phyloP scores from a whole-genome alignment of 1,140 invertebrate genomes.

The Drosophila burlai region DNA sequence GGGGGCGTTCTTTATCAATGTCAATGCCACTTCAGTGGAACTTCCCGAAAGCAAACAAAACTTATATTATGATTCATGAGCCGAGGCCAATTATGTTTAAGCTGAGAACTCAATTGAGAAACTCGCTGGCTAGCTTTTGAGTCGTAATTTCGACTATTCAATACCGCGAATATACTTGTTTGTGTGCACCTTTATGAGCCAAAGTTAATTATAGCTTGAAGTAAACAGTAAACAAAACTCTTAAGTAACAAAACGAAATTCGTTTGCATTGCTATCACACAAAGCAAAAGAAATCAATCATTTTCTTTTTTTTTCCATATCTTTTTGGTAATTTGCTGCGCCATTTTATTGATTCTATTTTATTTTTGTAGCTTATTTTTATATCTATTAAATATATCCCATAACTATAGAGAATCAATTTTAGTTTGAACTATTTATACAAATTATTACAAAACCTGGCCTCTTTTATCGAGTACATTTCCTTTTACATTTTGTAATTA shows the following conservation, averaged over 20 bases:
- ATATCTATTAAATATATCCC: no score
- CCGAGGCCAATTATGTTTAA: conserved; percentile 36
- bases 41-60: conserved; percentile 37
- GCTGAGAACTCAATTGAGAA: conserved; percentile 32
- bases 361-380: background rate
- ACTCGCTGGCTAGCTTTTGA: background rate
- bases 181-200: conserved; percentile 6
- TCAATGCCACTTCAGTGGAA: conserved; percentile 45
- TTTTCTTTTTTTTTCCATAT: background rate
- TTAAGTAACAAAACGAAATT: conserved; percentile 2
- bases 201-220: conserved; percentile 24
- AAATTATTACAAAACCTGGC: background rate
- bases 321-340: background rate
- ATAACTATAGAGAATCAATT: background rate
- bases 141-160: background rate
- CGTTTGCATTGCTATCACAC: conserved; percentile 18
- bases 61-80: conserved; percentile 34
- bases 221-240: conserved; percentile 26
- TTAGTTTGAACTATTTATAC: background rate
- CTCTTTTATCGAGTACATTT: background rate
- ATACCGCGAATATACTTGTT: conserved; percentile 5
- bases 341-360: background rate
- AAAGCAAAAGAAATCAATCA: conserved; percentile 25
- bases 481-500: background rate
- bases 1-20: conserved; percentile 37